A percentile compares a stretch with the other conserved stretches of the same genome.
These are phyloP conservation scores for Actinia tenebrosa DNA, from an alignment of 64 coral and sea anemone species.

Conservation along the genomic window DNA sequence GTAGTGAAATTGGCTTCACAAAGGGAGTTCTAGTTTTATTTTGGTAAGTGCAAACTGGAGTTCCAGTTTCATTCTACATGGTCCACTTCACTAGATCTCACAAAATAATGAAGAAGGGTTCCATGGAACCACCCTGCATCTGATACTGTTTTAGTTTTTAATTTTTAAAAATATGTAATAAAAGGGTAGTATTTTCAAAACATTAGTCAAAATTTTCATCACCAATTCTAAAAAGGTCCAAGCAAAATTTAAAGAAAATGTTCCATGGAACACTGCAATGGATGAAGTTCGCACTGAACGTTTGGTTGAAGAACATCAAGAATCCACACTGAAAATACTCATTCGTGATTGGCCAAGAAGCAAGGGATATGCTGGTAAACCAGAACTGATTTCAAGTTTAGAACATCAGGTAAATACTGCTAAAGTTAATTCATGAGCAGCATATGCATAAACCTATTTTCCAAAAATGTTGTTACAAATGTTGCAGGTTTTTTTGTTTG, in stretches of 20 bases:
- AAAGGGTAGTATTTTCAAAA: background rate
- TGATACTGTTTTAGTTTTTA: too few relatives aligned
- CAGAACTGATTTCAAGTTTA: slow-evolving; percentile 67
- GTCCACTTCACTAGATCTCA: too few relatives aligned
- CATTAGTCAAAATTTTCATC: background rate
- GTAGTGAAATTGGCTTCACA: too few relatives aligned
- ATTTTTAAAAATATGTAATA: too few relatives aligned
- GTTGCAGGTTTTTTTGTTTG: too few relatives aligned
- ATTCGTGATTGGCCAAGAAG: slow-evolving; percentile 76
- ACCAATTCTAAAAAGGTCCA: slow-evolving; percentile 50
- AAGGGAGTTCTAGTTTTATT: too few relatives aligned
- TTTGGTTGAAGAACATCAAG: slow-evolving; percentile 27
- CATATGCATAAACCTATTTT: too few relatives aligned
- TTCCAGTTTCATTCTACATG: too few relatives aligned
- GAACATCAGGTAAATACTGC: slow-evolving; percentile 50
- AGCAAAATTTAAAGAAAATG: slow-evolving; percentile 46
- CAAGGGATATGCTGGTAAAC: slow-evolving; percentile 60
- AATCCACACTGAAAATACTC: slow-evolving; percentile 20
- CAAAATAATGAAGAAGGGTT: too few relatives aligned
- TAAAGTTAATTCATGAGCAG: background rate
- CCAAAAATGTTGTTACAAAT: too few relatives aligned
- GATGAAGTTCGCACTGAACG: slow-evolving; percentile 72
- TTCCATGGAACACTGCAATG: slow-evolving; percentile 79
- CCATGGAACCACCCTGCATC: too few relatives aligned
- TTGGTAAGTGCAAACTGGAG: too few relatives aligned